Conservation (phyloP, 2,113 vertebrate genomes). For the Petrocephalus microphthalmus region DNA sequence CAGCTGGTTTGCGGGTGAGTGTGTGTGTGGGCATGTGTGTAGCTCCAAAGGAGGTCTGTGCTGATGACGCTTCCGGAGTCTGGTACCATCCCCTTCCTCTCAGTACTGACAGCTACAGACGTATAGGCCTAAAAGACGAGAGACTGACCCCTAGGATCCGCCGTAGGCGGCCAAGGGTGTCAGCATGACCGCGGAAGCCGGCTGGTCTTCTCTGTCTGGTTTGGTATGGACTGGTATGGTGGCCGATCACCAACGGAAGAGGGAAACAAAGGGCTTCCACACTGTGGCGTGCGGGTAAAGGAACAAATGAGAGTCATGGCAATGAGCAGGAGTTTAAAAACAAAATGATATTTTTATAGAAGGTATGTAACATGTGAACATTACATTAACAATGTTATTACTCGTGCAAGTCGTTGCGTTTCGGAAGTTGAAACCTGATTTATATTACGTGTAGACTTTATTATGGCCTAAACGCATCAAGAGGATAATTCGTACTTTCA, state of each 20-base stretch:
- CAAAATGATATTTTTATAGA: not conserved
- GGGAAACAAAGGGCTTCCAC: constrained; percentile 38
- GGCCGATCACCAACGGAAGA: constrained; percentile 39
- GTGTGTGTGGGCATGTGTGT: not conserved
- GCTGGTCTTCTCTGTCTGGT: constrained; percentile 43
- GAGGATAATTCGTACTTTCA: not conserved
- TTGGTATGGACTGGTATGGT: constrained; percentile 25
- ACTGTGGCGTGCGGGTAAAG: not conserved
- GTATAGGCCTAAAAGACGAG: constrained; percentile 66
- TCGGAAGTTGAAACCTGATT: not conserved
- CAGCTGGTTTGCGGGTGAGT: not conserved
- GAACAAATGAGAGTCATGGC: not conserved
- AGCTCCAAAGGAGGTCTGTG: constrained; percentile 41
- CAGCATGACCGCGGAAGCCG: constrained; percentile 56
- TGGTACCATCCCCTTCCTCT: constrained; percentile 58
- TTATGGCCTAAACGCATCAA: not conserved
- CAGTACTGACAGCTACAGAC: constrained; percentile 67
- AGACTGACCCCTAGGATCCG: too few relatives aligned
- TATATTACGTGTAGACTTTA: not conserved
- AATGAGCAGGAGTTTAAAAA: not conserved
- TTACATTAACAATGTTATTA: not conserved
- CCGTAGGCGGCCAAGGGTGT: constrained; percentile 59
- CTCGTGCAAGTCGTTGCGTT: not conserved
- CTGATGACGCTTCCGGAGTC: constrained; percentile 40
- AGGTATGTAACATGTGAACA: not conserved